These are phyloP conservation scores for Regulus satrapa DNA, from an alignment of 2,113 vertebrate genomes.

Conservation along the genomic window DNA sequence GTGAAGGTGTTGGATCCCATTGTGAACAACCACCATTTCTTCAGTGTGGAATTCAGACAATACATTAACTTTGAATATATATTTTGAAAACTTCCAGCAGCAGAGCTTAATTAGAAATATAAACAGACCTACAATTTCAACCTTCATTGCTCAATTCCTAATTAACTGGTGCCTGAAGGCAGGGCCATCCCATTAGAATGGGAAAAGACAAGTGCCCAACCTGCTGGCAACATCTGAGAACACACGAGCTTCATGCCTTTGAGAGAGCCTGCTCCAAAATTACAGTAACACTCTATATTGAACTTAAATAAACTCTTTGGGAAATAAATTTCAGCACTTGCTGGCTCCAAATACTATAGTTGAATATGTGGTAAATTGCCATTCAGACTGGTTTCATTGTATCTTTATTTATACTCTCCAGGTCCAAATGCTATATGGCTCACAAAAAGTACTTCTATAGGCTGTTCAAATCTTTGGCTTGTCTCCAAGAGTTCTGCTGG, in stretches of 20 bases:
- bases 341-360: not conserved
- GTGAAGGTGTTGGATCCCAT: rapidly evolving
- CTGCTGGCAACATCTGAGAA: not conserved
- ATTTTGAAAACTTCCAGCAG: not conserved
- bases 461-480: not conserved
- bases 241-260: not conserved
- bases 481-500: not conserved
- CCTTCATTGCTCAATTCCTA: not conserved
- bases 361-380: not conserved
- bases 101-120: not conserved
- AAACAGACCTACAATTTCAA: not conserved
- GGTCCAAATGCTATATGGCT: not conserved
- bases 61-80: not conserved
- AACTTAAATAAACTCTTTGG: not conserved
- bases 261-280: not conserved
- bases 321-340: not conserved
- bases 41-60: not conserved
- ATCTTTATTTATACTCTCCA: not conserved
- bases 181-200: not conserved
- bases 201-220: not conserved
- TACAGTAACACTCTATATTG: not conserved
- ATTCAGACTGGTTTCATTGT: not conserved
- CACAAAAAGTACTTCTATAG: not conserved
- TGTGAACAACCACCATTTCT: not conserved
- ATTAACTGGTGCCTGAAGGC: not conserved